phyloP scores from a whole-genome alignment of 2,888 invertebrate species.

The Pharmacophagus antenor region DNA sequence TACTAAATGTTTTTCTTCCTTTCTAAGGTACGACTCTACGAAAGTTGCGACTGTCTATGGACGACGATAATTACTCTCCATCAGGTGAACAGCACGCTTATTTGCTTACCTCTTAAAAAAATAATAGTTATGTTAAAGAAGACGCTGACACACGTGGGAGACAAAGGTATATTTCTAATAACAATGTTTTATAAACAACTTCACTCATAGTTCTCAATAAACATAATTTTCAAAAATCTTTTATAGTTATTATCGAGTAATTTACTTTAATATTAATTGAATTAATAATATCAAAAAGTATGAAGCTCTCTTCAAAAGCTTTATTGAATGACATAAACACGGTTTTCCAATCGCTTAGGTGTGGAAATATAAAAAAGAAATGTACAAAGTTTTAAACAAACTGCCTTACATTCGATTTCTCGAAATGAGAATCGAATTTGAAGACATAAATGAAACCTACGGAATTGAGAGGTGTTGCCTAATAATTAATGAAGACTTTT shows the following conservation, averaged over 20 bases:
- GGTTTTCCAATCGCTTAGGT: conserved; percentile 20
- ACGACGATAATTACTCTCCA: too few species aligned
- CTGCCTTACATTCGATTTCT: background rate
- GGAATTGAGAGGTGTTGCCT: too few species aligned
- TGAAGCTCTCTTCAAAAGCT: conserved; percentile 11
- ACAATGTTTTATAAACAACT: background rate
- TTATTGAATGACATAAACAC: conserved; percentile 25
- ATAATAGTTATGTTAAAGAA: too few species aligned
- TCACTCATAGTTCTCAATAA: background rate
- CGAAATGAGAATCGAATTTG: background rate
- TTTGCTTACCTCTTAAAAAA: too few species aligned
- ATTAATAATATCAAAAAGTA: conserved; percentile 21
- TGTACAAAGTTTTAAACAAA: conserved; percentile 3
- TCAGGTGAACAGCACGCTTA: too few species aligned
- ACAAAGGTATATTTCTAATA: background rate
- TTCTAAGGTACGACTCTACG: too few species aligned
- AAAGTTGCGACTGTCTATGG: too few species aligned
- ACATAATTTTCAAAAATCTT: background rate
- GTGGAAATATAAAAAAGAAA: conserved; percentile 14
- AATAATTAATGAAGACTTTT: too few species aligned
- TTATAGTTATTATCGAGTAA: background rate
- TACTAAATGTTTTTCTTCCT: too few species aligned
- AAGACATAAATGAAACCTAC: background rate
- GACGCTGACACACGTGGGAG: too few species aligned
- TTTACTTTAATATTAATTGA: conserved; percentile 5